Conservation (phyloP, 2,113 vertebrate genomes). For the Australoheros scitulus region DNA sequence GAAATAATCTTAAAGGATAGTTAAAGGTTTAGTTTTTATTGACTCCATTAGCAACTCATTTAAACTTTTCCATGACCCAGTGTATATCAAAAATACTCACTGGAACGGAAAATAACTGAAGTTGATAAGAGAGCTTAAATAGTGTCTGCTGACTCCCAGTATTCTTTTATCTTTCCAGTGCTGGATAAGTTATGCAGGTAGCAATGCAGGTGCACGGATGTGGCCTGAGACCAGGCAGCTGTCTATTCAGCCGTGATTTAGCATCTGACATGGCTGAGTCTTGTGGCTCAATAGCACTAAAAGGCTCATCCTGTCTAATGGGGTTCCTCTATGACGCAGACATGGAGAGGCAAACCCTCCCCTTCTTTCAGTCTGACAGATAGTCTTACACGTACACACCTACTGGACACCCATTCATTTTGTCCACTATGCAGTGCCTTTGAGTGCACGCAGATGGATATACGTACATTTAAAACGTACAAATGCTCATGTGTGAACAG, state of each 20-base stretch:
- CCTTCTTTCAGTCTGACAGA: slow-evolving; percentile 51
- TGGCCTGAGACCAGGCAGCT: slow-evolving; percentile 48
- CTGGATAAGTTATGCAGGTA: slow-evolving; percentile 7
- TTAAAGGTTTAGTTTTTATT: not conserved
- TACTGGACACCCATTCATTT: slow-evolving; percentile 33
- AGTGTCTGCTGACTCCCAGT: not conserved
- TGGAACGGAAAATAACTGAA: not conserved
- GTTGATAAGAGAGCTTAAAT: not conserved
- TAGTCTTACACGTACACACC: slow-evolving; percentile 41
- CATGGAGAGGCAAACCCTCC: slow-evolving; percentile 49
- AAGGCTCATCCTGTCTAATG: slow-evolving; percentile 80
- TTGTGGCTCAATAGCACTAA: slow-evolving; percentile 79
- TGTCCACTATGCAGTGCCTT: slow-evolving; percentile 14
- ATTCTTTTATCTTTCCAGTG: not conserved
- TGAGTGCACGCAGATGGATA: slow-evolving; percentile 1
- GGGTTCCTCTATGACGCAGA: slow-evolving; percentile 78
- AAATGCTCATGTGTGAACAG: not conserved
- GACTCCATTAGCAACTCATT: not conserved
- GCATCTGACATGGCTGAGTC: slow-evolving; percentile 59
- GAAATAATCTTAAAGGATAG: not conserved
- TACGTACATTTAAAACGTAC: slow-evolving; percentile 2
- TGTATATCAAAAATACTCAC: not conserved
- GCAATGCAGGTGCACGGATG: not conserved
- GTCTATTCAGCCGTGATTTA: slow-evolving; percentile 75
- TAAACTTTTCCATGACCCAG: not conserved